Percentiles rank a stretch among this genome's conserved stretches.
These are phyloP conservation scores for Lethrus apterus DNA, from an alignment of 1,140 invertebrate genomes.

Conservation along the genomic window DNA sequence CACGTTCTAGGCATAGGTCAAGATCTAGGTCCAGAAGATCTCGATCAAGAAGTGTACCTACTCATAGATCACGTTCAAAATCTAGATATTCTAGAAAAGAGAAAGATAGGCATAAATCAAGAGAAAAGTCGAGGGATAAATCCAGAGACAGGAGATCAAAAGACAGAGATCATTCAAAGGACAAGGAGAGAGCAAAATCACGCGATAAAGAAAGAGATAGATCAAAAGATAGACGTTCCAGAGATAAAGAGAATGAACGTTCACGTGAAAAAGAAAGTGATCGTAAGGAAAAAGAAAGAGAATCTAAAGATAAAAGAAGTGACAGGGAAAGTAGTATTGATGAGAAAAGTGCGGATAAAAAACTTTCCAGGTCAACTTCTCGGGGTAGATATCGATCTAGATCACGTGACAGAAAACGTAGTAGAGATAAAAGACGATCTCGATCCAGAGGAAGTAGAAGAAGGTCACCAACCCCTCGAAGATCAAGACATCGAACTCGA, in stretches of 20 bases:
- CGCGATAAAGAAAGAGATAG: constrained; percentile 18
- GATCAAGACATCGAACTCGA: constrained; percentile 22
- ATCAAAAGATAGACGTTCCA: constrained; percentile 36
- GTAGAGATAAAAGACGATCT: constrained; percentile 28
- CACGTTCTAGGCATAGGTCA: constrained; percentile 38
- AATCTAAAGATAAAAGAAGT: constrained; percentile 33
- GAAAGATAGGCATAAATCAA: constrained; percentile 23
- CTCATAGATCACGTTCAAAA: constrained; percentile 47
- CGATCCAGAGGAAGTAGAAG: constrained; percentile 25
- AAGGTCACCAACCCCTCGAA: constrained; percentile 18
- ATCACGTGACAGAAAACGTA: constrained; percentile 39
- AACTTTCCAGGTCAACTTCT: constrained; percentile 16
- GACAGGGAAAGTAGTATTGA: constrained; percentile 33
- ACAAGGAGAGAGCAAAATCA: constrained; percentile 16
- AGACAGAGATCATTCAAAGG: constrained; percentile 41
- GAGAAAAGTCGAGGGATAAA: constrained; percentile 32
- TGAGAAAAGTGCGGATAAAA: constrained; percentile 21
- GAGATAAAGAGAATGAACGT: constrained; percentile 30
- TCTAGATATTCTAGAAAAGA: constrained; percentile 44
- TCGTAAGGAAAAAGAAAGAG: constrained; percentile 39
- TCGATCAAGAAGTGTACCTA: constrained; percentile 19
- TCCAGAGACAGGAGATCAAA: constrained; percentile 38
- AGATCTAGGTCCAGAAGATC: constrained; percentile 37
- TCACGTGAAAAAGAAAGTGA: constrained; percentile 32
- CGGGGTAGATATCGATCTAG: constrained; percentile 40